Base-by-base conservation (phyloP, 2,888 invertebrate genomes). In the Microctonus aethiopoides region DNA sequence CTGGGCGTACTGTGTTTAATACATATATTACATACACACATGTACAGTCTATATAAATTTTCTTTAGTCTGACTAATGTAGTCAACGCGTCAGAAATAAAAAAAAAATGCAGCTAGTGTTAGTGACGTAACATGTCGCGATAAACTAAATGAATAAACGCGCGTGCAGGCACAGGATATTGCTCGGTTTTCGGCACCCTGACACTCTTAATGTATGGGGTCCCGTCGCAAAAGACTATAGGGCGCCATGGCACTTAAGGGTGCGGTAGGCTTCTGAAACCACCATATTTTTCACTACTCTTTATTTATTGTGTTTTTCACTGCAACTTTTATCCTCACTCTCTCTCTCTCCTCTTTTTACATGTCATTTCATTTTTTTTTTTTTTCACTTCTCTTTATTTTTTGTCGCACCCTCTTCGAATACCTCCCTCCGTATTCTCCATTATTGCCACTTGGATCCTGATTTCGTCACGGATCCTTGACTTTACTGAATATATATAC, bases 231-330 rank as follows among this genome's bases (percentile, higher is more conserved):
- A 75, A 77, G 77, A 76, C 76, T 76, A 76, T 78, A 77, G 81
- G 82, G 81, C 80, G 81, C 80, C 81, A 79, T 74, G 81, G 77
- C 81, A 83, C 81, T 83, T 81, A 81, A 78, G 80, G 79, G 79
- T 79, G 77, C 78, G 76, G 77, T 71, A 72, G 71, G 71, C 70
- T 75, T 24, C 70, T 60, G 70, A 76, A 75, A 75, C 75, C 75
- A 71, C 74, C 74, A 74, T 80, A 82, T 81, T 83, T 81, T 81
- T 81, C 80, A 79, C 80, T 76, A 79, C 77, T 76, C 77, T 73
- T 79, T 81, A 79, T 81, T 79, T 80, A 79, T 81, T 77, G 77
- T 80, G 77, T 81, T 79, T 78, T 78, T 76, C 75, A 63, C 66
- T 56, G 59, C 39, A 61, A n/a, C 24, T 24, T 59, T 59, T 20